Evolutionary conservation across 2,888 invertebrate species (phyloP).

Genomic region (Drosophila anomalipes): DNA sequence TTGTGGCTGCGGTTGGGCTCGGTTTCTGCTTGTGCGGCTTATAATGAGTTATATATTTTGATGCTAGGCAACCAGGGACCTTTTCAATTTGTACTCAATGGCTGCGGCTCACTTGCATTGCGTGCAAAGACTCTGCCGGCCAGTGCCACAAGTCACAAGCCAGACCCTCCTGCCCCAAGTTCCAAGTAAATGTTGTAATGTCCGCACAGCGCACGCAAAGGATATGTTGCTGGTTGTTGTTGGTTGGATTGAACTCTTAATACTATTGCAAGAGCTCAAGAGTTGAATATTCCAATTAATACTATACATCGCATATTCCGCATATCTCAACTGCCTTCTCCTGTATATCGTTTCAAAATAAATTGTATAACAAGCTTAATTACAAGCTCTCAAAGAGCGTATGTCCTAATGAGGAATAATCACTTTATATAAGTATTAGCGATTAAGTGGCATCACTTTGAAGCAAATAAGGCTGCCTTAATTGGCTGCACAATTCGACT

Average conservation of each 20-base stretch:
- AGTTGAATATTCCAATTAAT: conserved; percentile 44
- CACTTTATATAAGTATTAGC: background rate
- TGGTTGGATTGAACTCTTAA: conserved; percentile 9
- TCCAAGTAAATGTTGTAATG: background rate
- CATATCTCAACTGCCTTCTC: conserved; percentile 5
- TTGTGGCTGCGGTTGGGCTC: conserved; percentile 2
- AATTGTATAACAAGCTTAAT: conserved; percentile 20
- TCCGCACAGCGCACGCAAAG: conserved; percentile 32
- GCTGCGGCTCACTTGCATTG: conserved; percentile 55
- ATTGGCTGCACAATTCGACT: background rate
- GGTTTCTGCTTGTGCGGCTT: conserved; percentile 36
- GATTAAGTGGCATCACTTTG: background rate
- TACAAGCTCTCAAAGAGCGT: background rate
- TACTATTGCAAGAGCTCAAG: conserved; percentile 18
- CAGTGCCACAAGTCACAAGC: conserved; percentile 7
- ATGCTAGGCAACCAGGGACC: conserved; percentile 55
- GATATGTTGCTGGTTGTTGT: conserved; percentile 2
- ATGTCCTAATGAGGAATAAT: background rate
- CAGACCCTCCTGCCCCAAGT: background rate
- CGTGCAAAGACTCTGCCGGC: conserved; percentile 37
- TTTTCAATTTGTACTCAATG: conserved; percentile 60
- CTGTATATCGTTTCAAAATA: background rate
- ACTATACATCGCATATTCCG: conserved; percentile 13
- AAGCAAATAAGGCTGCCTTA: background rate
- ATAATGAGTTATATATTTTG: conserved; percentile 63